Conservation (phyloP, 2,113 vertebrate species). For the Poeciliopsis turrubarensis region DNA sequence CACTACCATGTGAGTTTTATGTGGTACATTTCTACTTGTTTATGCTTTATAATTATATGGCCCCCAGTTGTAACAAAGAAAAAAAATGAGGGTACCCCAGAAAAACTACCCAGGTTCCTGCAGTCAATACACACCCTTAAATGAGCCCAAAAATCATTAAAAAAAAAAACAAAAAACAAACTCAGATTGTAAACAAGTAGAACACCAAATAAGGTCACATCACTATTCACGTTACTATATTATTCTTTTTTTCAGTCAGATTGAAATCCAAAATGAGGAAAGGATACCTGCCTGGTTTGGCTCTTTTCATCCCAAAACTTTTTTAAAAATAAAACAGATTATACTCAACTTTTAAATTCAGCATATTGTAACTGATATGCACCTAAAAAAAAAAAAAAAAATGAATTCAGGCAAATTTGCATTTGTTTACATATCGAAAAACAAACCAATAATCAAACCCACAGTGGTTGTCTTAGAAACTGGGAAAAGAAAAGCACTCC, state of each 20-base stretch:
- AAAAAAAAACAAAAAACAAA: not conserved
- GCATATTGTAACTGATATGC: no score
- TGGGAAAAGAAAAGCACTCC: not conserved
- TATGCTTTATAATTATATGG: no score
- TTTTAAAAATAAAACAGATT: not conserved
- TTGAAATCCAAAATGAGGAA: not conserved
- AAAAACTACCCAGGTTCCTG: not conserved
- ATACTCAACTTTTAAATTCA: no score
- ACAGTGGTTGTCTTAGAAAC: not conserved
- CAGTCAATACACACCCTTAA: not conserved
- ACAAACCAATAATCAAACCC: not conserved
- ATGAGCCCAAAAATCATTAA: not conserved
- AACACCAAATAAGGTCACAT: not conserved
- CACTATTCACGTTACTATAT: not conserved
- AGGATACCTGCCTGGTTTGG: not conserved
- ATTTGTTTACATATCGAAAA: no score
- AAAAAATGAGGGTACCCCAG: not conserved
- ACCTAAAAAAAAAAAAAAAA: no score
- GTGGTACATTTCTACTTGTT: no score
- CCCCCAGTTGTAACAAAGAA: not conserved
- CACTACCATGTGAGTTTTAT: no score
- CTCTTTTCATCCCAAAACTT: not conserved
- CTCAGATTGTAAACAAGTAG: not conserved
- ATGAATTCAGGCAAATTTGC: no score
- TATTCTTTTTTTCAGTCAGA: no score